These are phyloP conservation scores for Nerophis lumbriciformis DNA, from an alignment of 2,113 vertebrate genomes.

Conservation along the genomic window DNA sequence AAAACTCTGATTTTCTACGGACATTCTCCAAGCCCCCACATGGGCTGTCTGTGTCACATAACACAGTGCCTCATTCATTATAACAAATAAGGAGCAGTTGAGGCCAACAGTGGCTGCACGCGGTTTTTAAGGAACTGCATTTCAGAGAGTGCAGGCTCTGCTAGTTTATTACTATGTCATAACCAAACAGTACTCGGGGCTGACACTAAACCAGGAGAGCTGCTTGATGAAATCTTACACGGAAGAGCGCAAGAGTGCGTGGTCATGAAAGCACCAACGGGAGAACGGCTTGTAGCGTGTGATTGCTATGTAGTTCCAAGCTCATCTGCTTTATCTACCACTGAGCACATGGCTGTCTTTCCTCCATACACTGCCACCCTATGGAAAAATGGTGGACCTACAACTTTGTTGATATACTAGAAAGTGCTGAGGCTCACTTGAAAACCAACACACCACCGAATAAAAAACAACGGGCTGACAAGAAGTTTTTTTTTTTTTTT, in stretches of 20 bases:
- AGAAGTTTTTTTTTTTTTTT: slow-evolving; percentile 28
- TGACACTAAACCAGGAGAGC: slow-evolving; percentile 23
- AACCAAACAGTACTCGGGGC: slow-evolving; percentile 53
- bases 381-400: slow-evolving; percentile 54
- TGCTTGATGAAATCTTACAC: slow-evolving; percentile 21
- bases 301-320: slow-evolving; percentile 56
- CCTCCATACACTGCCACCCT: slow-evolving; percentile 68
- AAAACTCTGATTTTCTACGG: slow-evolving; percentile 44
- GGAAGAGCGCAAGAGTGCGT: slow-evolving; percentile 7
- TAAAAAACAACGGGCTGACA: slow-evolving; percentile 29
- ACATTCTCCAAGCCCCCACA: slow-evolving; percentile 53
- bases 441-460: slow-evolving; percentile 9
- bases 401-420: slow-evolving; percentile 31
- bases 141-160: slow-evolving; percentile 42
- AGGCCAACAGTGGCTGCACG: slow-evolving; percentile 33
- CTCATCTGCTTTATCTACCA: slow-evolving; percentile 48
- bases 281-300: slow-evolving; percentile 42
- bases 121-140: slow-evolving; percentile 41
- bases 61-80: slow-evolving; percentile 64
- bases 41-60: slow-evolving; percentile 43
- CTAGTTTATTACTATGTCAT: slow-evolving; percentile 8
- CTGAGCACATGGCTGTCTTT: slow-evolving; percentile 44
- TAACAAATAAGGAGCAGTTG: slow-evolving; percentile 57
- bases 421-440: neutral
- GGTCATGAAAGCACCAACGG: slow-evolving; percentile 21